Base-by-base conservation (phyloP, 2,113 vertebrate species). In the Galbula dea region DNA sequence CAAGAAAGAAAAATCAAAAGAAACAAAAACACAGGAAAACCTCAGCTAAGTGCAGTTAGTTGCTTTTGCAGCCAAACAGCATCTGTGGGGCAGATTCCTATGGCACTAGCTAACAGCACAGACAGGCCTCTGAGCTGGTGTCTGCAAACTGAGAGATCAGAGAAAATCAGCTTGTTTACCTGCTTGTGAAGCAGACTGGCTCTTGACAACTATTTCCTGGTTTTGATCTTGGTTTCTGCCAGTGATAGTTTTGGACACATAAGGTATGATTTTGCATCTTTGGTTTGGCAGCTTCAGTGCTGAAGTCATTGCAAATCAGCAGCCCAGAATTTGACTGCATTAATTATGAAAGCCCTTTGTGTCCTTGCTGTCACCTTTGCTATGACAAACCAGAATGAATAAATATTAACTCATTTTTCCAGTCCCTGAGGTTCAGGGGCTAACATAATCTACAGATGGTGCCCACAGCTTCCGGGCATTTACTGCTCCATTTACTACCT, bases 101-200 rank as follows among this genome's bases (percentile, higher is more conserved):
- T 34, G 76, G 92, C 67, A 69, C 30, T 0, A 0, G 39, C 7
- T 80, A 54, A 71, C 55, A 90, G 76, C 86, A 65, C 79, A 93
- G 85, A 69, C 54, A 58, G 85, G 43, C 43, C 46, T 45, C 76
- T 55, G 54, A 95, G 66, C 84, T 75, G 82, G n/a, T 57, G 84
- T 82, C 81, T 91, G 62, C 1, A 6, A 93, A 75, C 67, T 43
- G 34, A 81, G 59, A 89, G 68, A 92, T 72, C 52, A 81, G 73
- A 90, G 67, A 79, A 71, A 85, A 76, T 41, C 52, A 58, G 46
- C 85, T 77, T 91, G 82, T 96, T 96, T 91, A 94, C 95, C 79
- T 91, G 83, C 90, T 90, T 83, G 48, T 3, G 11, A 86, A 75
- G 90, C 83, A 86, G 88, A 59, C 80, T 74, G 79, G 48, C 79